Conservation (phyloP, 1,140 invertebrate genomes). For the Achroia grisella region DNA sequence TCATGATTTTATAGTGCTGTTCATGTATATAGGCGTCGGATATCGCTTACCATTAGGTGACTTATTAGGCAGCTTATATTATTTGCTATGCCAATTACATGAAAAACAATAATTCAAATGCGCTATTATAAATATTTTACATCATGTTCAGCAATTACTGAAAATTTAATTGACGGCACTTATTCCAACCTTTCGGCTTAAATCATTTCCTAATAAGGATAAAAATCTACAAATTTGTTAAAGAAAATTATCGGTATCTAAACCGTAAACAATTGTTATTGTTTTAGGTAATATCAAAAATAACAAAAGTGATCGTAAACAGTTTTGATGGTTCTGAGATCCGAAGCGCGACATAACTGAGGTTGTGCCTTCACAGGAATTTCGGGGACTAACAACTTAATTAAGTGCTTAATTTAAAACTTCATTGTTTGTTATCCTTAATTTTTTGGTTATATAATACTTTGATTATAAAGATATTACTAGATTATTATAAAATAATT, state of each 20-base stretch:
- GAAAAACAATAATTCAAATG: no score
- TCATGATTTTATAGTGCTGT: no score
- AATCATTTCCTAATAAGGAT: conserved; percentile 20
- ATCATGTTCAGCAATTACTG: conserved; percentile 14
- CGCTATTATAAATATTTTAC: no score
- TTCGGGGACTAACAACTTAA: conserved; percentile 18
- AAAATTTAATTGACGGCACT: conserved; percentile 25
- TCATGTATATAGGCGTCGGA: no score
- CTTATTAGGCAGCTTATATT: no score
- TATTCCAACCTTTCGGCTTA: conserved; percentile 7
- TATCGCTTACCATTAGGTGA: no score
- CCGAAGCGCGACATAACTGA: conserved; percentile 20
- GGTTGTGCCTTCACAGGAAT: conserved; percentile 23
- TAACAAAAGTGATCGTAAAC: conserved; percentile 10
- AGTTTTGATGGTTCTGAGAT: conserved; percentile 15
- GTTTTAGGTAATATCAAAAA: conserved; percentile 18
- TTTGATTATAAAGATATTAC: no score
- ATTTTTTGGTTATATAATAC: no score
- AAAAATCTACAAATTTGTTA: conserved; percentile 30
- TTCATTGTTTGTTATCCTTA: conserved; percentile 13
- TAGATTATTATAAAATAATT: no score
- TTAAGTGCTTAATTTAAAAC: conserved; percentile 29
- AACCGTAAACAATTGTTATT: conserved; percentile 2
- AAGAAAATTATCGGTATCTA: conserved; percentile 20
- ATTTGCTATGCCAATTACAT: no score